Evolutionary conservation across 2,888 invertebrate species (phyloP), one percentile per base, ranked within the genome.

Genomic region (Drosophila formosana): DNA sequence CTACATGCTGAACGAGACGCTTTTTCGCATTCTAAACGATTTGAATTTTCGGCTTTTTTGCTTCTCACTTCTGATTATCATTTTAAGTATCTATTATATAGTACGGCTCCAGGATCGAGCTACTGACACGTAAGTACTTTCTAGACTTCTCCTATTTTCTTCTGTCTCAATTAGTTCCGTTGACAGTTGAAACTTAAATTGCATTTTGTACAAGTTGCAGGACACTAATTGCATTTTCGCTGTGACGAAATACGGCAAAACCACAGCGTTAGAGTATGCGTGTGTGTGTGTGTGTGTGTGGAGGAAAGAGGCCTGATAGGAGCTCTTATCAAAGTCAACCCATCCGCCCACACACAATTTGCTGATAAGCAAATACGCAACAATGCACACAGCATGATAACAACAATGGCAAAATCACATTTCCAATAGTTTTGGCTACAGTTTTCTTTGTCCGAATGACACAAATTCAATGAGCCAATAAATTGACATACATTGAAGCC

Each of bases 201-300:
- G 60, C 43, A 66, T 49, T 47, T 37, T 49, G 32, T 9, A 5
- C 34, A 56, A 56, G 7, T 47, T 58, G 47, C 57, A 47, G 13
- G 11, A 13, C 3, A 75, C 75, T 85, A 84, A 82, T 80, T 80
- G 79, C 71, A 71, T 60, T 81, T 57, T 13, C 26, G 32, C 53
- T 28, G 5, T 53, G 63, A 55, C 72, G 25, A 51, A 28, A 25
- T 13, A 50, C 50, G 46, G 13, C 39, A 39, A 47, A 39, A 49
- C 39, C 57, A 47, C 49, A 28, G 23, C 11, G 39, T 41, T 13
- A 41, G 39, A 18, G 37, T 4, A 0, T 5, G 18, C 7, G 28
- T 18, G 32, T 28, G 28, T 28, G n/a, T n/a, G 30, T 30, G 30
- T 6, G 30, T 30, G 30, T 30, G 7, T 28, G 6, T 7, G 23